Base-by-base conservation (phyloP, 2,888 invertebrate species). In the Malthinus seriepunctatus region DNA sequence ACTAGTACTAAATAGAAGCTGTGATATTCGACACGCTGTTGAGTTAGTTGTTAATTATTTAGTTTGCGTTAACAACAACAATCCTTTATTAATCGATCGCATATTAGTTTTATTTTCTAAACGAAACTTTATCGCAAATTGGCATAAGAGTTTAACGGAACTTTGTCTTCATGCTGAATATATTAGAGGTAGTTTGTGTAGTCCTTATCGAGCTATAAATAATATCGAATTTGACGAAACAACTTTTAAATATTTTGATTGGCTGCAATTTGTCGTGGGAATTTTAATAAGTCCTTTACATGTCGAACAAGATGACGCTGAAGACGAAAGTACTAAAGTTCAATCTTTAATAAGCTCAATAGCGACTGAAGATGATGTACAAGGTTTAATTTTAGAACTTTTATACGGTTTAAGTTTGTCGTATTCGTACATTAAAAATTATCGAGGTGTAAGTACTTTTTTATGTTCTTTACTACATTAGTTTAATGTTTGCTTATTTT, bases 391-490 rank as follows among this genome's bases (percentile, higher is more conserved):
- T 49, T 62, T 72, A 8, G 71, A 75, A 56, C 60, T 80, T 32
- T 63, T 80, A 32, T 73, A 80, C 61, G 75, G 74, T 55, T 66
- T 77, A 33, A 69, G 76, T 35, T 53, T 80, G 6, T 73, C 76
- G 10, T 67, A 76, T 47, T 70, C 75, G 51, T 78, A 80, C 60
- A 65, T 71, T 8, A 66, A 71, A 35, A 73, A 80, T 67, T 82
- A 79, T 69, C 78, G 76, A 73, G 79, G 76, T 55, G 79, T 81
- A 69, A 77, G 75, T 71, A 12, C 12, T 47, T 48, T 47, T 61
- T 51, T 51, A 14, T 49, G 58, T 60, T 12, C 57, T 34, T 32
- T 55, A 65, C 51, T 34, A 48, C 46, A 39, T 55, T 56, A 42
- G 11, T 51, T 47, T 53, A 52, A 11, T 51, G 39, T 45, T 50